Base-by-base conservation (phyloP, 2,888 invertebrate genomes). In the Yponomeuta malinellus region DNA sequence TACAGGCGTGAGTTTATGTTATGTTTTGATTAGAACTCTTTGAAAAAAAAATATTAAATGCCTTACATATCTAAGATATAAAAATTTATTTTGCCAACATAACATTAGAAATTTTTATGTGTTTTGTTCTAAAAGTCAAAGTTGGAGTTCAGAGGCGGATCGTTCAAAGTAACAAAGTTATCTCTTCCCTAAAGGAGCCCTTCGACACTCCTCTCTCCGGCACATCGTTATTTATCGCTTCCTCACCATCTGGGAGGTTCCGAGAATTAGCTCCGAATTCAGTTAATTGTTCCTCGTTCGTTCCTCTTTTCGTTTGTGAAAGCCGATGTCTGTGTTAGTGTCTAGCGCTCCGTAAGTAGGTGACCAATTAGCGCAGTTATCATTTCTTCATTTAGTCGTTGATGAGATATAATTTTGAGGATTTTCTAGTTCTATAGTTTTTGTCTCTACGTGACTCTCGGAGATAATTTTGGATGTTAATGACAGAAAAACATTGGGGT, bases 161-260 rank as follows among this genome's bases (percentile, higher is more conserved):
- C 12, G 52, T 59, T 59, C 52, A 59, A 59, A 59, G 52, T 59
- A 59, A 59, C 52, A 59, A 59, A 59, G 52, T 59, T 5, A 12
- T 59, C 12, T 59, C 2, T 59, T 59, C 52, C 12, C 52, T 15
- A 15, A 15, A 59, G 15, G 52, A 59, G 15, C 52, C 52, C 52
- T 59, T 59, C 15, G 52, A 59, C 52, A 65, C 65, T 65, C 65
- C 65, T 37, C 10, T n/a, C 68, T 48, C 68, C 37, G 37, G 37
- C 15, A 23, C 43, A 48, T 68, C 78, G 75, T 79, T 87, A 90
- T 90, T 91, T 89, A 90, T 88, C 77, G 78, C 82, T 91, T 90
- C 90, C 90, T 86, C 77, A 78, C 82, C 78, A 68, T 68, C 52
- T 68, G 68, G 29, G 68, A 31, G 10, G 52, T 67, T 67, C 43